These are phyloP conservation scores for Platysternon megacephalum DNA, from an alignment of 2,113 vertebrate genomes.

Conservation along the genomic window DNA sequence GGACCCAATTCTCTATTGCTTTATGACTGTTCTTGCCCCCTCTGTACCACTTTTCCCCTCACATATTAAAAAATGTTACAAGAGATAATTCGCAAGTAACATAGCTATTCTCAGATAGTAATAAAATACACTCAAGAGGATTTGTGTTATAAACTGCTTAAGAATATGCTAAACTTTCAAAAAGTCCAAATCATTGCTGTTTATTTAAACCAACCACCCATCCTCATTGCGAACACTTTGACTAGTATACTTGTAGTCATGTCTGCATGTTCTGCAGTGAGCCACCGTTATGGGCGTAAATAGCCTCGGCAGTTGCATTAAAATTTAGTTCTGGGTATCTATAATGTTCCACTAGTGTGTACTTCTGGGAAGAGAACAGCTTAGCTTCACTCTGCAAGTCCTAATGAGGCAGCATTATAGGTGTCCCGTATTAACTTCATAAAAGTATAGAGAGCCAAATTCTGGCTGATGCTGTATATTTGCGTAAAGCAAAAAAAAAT, in stretches of 20 bases:
- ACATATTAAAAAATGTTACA: not conserved
- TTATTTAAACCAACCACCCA: not conserved
- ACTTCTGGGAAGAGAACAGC: not conserved
- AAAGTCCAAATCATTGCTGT: not conserved
- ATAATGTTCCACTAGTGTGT: not conserved
- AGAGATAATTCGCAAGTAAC: not conserved
- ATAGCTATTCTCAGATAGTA: not conserved
- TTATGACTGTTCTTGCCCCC: not conserved
- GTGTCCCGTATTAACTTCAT: fast-evolving
- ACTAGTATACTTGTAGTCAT: not conserved
- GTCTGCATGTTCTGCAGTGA: not conserved
- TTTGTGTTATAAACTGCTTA: not conserved
- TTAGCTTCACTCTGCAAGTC: fast-evolving
- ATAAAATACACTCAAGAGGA: not conserved
- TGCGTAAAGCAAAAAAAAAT: not conserved
- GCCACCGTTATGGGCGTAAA: not conserved
- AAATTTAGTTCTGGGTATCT: not conserved
- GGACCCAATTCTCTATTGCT: not conserved
- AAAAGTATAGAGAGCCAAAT: not conserved
- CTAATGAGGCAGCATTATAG: fast-evolving
- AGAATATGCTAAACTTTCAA: not conserved
- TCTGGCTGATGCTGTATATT: not conserved
- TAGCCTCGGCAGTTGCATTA: not conserved
- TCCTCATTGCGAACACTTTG: not conserved
- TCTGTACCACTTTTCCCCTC: not conserved